Evolutionary conservation across 2,888 invertebrate genomes (phyloP), one percentile per base, ranked within the genome.

Genomic region (Hydropsyche betteni): DNA sequence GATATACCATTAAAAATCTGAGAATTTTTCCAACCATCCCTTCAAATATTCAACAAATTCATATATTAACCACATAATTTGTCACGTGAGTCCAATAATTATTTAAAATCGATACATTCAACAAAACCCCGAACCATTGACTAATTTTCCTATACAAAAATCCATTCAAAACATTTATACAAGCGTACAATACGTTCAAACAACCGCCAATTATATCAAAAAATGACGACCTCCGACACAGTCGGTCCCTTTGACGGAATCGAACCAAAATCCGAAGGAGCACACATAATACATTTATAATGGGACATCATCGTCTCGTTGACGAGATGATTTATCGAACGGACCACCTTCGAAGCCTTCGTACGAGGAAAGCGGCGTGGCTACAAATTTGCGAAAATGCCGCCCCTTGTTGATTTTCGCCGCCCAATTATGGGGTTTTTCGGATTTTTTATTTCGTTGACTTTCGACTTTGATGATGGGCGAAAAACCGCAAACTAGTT

Each of bases 311-410:
- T 44, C n/a, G 68, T 61, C 75, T 64, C 58, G 68, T 71, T 75
- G 68, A 58, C 14, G 50, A 69, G 69, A 76, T 77, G 77, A 76
- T 69, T 76, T 74, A 77, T 77, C 51, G 33, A 53, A 14, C 5
- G 61, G 77, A 77, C 77, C 77, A 77, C 77, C 77, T 75, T 52
- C 33, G 77, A 36, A n/a, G 58, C 55, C 16, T 24, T 14, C 58
- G 52, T 55, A 12, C 33, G 58, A 38, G n/a, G 61, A 38, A 10
- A 16, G 14, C 72, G 7, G 24, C 12, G 44, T 58, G 72, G 58
- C 72, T 72, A 72, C 55, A 58, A 72, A 72, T 72, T 72, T 72
- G 72, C 72, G 58, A 72, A 34, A 70, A 50, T n/a, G 51, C 69
- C 50, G 12, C 71, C 69, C 69, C 38, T 58, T 72, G 72, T 55